Conservation (phyloP, 2,797 vertebrate genomes). For the Heterohyrax brucei region DNA sequence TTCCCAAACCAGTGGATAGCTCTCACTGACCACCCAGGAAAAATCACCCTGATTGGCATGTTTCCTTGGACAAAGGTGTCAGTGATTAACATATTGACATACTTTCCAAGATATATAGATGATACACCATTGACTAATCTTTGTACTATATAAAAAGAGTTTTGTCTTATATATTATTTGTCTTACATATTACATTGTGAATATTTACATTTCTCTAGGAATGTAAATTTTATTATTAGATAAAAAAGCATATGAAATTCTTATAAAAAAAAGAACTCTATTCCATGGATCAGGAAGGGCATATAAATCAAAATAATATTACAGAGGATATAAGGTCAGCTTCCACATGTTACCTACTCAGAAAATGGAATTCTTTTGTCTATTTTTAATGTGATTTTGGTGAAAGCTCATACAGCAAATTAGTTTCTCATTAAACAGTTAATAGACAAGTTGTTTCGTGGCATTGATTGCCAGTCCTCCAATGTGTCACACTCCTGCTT, state of each 20-base stretch:
- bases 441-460: too few species aligned
- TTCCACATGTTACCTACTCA: not conserved
- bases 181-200: not conserved
- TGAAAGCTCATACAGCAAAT: too few species aligned
- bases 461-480: too few species aligned
- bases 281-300: conserved; percentile 45
- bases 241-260: not conserved
- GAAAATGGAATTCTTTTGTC: conserved; percentile 32
- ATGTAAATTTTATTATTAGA: conserved; percentile 10
- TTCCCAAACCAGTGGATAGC: conserved; percentile 25
- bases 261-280: not conserved
- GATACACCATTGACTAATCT: conserved; percentile 51
- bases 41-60: conserved; percentile 51
- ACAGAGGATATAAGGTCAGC: not conserved
- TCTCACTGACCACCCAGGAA: conserved; percentile 68
- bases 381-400: too few species aligned
- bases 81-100: conserved; percentile 60
- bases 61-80: conserved; percentile 46
- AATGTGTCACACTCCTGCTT: too few species aligned
- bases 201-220: conserved; percentile 45
- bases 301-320: not conserved
- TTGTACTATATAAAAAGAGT: not conserved
- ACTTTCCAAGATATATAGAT: conserved; percentile 25
- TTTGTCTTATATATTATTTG: conserved; percentile 3
- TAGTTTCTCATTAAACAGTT: too few species aligned